These are phyloP conservation scores for Strigops habroptila DNA, from an alignment of 2,113 vertebrate genomes.

Conservation along the genomic window DNA sequence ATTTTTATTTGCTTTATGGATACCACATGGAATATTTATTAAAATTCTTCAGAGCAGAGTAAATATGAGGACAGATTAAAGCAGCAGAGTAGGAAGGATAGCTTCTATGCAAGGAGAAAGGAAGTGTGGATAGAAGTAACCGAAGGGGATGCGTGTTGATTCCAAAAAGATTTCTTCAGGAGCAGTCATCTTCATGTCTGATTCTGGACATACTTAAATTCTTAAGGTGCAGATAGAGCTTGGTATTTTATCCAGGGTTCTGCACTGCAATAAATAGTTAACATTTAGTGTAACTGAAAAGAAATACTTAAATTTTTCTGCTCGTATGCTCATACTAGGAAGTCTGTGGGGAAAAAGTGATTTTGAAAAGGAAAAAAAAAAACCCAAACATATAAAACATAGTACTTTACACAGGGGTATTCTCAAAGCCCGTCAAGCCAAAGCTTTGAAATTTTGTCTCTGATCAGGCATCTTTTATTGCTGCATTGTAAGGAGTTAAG, in stretches of 20 bases:
- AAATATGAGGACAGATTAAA: slow-evolving; percentile 27
- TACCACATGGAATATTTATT: slow-evolving; percentile 31
- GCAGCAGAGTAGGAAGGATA: neutral
- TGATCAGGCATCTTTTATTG: slow-evolving; percentile 36
- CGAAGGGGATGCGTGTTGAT: neutral
- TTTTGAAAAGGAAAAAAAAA: neutral
- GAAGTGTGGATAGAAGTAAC: neutral
- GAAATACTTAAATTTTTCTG: neutral
- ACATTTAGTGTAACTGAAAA: neutral
- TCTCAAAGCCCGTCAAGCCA: slow-evolving; percentile 24
- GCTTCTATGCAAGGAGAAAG: neutral
- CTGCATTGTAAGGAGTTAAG: slow-evolving; percentile 29
- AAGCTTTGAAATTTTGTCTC: slow-evolving; percentile 33
- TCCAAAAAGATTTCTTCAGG: neutral
- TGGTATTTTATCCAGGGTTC: neutral
- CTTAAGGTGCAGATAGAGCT: neutral
- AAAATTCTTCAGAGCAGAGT: slow-evolving; percentile 26
- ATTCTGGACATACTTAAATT: neutral
- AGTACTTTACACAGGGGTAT: neutral
- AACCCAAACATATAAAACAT: neutral
- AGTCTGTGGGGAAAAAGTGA: neutral
- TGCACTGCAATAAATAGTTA: neutral
- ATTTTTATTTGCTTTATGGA: slow-evolving; percentile 48
- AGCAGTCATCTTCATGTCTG: neutral
- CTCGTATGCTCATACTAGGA: neutral